Evolutionary conservation across 2,797 vertebrate genomes (phyloP).

Genomic region (Tiaroga cobitis): DNA sequence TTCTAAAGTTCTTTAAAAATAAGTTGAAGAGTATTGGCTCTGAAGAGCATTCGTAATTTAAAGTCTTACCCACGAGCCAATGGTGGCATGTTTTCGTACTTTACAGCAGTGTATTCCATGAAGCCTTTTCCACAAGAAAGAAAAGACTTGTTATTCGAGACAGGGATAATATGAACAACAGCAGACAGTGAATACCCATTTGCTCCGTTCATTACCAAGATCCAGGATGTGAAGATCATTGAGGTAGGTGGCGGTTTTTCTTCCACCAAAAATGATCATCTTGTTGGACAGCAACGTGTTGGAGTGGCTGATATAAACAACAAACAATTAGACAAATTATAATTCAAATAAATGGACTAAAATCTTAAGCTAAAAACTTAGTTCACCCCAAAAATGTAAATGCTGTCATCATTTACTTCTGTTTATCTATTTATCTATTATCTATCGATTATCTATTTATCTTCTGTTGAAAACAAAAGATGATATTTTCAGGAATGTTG

Average conservation of each 20-base stretch:
- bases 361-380: not conserved
- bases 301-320: conserved; percentile 79
- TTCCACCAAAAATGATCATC: conserved; percentile 87
- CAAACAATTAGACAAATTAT: not conserved
- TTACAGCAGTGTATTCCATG: conserved; percentile 89
- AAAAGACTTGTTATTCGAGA: conserved; percentile 30
- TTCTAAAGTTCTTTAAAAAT: not conserved
- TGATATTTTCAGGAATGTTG: no score
- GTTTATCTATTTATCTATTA: no score
- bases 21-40: not conserved
- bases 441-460: no score
- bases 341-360: not conserved
- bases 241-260: conserved; percentile 80
- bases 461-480: no score
- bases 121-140: conserved; percentile 75
- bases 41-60: not conserved
- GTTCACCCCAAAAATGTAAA: no score
- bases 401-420: no score
- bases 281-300: conserved; percentile 83
- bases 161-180: not conserved
- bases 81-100: conserved; percentile 77
- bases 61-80: conserved; percentile 80
- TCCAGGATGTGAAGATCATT: conserved; percentile 88
- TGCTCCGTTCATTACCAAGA: conserved; percentile 78
- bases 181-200: not conserved